Evolutionary conservation across 2,888 invertebrate species (phyloP), one percentile per base, ranked within the genome.

Genomic region (Ichneumoninae sp.): DNA sequence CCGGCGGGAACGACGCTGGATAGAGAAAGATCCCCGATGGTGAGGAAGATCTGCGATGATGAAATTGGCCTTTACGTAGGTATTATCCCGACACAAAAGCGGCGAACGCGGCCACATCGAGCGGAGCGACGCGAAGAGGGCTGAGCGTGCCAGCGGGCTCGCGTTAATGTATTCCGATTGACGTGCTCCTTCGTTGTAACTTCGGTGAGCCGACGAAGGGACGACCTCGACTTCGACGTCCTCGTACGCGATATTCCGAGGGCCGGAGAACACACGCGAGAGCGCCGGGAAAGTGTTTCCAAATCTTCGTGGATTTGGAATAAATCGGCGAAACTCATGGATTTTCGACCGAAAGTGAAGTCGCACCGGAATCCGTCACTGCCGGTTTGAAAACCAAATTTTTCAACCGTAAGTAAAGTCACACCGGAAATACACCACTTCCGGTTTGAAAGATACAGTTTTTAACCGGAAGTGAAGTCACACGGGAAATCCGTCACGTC

Each of bases 121-220:
- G 77, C 65, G 52, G 44, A 50, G 36, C 47, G 54, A 75, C 74
- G 26, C 6, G 47, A 70, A 47, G 71, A 79, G 33, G 33, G 5
- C 0, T 1, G 65, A 47, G 54, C 30, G 6, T 13, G 47, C 65
- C 50, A 60, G 68, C 50, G 76, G 52, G 63, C 68, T 82, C 82
- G 74, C 85, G 81, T 80, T 86, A 88, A 89, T 88, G 85, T 87
- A 87, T 88, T 89, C 87, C 86, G 83, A 89, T 88, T 88, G 88
- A 88, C 88, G 83, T 88, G 88, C 40, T 85, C 77, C 19, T 69
- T 19, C 19, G 19, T 19, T 19, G 19, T 19, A 30, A 60, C 69
- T 65, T 33, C 30, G 47, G 19, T 19, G 4, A 50, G 16, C 30
- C 47, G 30, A 26, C 40, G 50, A 16, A 36, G 36, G 16, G 19